phyloP scores from a whole-genome alignment of 2,888 invertebrate species.

The Luperina nickerlii region DNA sequence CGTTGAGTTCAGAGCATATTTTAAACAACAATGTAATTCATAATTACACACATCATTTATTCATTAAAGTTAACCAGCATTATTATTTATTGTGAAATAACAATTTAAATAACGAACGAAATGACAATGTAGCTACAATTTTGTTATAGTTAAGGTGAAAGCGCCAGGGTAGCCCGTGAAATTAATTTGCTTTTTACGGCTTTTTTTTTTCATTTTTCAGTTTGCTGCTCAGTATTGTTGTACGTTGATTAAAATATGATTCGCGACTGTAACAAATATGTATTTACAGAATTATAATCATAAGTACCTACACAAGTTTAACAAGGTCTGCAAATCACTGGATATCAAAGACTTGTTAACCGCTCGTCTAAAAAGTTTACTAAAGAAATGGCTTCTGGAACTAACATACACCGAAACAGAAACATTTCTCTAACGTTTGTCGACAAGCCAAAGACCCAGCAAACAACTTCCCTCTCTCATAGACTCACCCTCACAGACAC shows the following conservation, averaged over 20 bases:
- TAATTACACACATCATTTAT: conserved; percentile 15
- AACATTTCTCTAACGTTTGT: background rate
- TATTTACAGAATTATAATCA: no score
- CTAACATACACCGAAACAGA: background rate
- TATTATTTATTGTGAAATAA: conserved; percentile 2
- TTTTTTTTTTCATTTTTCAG: no score
- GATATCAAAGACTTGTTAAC: background rate
- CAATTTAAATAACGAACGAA: background rate
- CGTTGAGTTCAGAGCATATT: conserved; percentile 16
- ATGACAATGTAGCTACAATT: background rate
- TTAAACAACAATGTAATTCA: conserved; percentile 40
- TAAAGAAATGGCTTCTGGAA: background rate
- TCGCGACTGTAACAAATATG: no score
- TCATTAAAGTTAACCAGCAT: conserved; percentile 5
- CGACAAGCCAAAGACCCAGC: background rate
- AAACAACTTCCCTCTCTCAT: background rate
- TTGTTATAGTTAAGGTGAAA: background rate
- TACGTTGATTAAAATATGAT: no score
- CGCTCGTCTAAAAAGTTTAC: background rate
- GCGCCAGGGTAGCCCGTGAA: no score
- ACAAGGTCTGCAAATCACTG: background rate
- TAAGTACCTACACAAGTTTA: background rate
- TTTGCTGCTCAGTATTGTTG: no score
- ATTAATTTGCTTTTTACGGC: no score
- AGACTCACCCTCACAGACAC: background rate